A percentile compares a stretch with the other conserved stretches of the same genome.
Evolutionary conservation across 2,888 invertebrate genomes (phyloP).

Genomic region (Phytoseiulus persimilis): DNA sequence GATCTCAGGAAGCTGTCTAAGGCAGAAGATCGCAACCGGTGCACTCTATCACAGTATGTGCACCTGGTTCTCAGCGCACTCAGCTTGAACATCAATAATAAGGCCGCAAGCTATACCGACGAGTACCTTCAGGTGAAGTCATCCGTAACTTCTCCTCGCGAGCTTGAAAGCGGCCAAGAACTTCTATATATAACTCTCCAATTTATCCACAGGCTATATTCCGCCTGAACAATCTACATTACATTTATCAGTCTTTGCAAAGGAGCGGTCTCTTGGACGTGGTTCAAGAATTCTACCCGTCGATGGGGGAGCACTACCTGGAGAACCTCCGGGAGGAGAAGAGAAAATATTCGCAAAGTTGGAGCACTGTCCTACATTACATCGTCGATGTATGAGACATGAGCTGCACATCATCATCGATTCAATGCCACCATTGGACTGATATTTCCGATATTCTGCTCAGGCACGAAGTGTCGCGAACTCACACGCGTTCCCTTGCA

Average conservation of each 20-base stretch:
- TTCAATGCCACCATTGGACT: too few species aligned
- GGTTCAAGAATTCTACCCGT: conserved; percentile 63
- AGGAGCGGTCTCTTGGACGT: conserved; percentile 73
- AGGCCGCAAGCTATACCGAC: conserved; percentile 84
- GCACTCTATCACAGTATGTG: conserved; percentile 21
- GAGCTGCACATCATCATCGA: too few species aligned
- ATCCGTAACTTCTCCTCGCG: too few species aligned
- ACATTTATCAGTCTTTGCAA: conserved; percentile 81
- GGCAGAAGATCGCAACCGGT: conserved; percentile 25
- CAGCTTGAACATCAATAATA: conserved; percentile 76
- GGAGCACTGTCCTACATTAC: conserved; percentile 70
- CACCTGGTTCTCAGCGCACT: conserved; percentile 68
- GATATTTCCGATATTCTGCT: too few species aligned
- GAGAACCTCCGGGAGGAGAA: conserved; percentile 78
- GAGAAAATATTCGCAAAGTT: conserved; percentile 62
- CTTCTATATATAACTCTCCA: too few species aligned
- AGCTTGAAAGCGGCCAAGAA: too few species aligned
- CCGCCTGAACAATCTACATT: conserved; percentile 85
- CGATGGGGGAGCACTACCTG: conserved; percentile 74
- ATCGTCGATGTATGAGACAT: conserved; percentile 62
- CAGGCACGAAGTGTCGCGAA: too few species aligned
- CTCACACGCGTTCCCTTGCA: too few species aligned
- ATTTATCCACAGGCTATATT: conserved; percentile 64
- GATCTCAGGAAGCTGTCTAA: conserved; percentile 18
- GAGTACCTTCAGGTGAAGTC: conserved; percentile 61